A percentile compares a stretch with the other conserved stretches of the same genome.
Conservation (phyloP, 2,113 vertebrate genomes). For the Gobiocypris rarus region DNA sequence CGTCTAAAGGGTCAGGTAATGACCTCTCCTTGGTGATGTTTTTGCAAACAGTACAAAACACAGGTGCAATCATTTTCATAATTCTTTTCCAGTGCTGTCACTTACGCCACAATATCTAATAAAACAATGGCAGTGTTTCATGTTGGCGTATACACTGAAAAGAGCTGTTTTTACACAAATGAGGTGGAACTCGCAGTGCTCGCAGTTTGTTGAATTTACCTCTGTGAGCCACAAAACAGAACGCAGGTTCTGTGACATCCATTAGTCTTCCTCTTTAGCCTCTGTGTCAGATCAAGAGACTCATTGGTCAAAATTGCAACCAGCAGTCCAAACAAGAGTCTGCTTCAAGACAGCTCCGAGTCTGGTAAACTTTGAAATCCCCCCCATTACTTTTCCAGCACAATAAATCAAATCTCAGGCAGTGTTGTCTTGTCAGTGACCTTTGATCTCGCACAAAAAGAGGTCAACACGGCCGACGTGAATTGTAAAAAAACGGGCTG, state of each 20-base stretch:
- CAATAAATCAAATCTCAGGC: slow-evolving; percentile 92
- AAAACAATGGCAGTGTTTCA: neutral
- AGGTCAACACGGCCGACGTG: slow-evolving; percentile 80
- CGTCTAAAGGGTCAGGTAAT: slow-evolving; percentile 17
- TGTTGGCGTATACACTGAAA: neutral
- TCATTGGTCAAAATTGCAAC: slow-evolving; percentile 89
- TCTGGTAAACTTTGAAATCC: slow-evolving; percentile 92
- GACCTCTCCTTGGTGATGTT: slow-evolving; percentile 39
- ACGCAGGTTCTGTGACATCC: slow-evolving; percentile 20
- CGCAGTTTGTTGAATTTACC: neutral
- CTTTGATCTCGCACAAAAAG: slow-evolving; percentile 87
- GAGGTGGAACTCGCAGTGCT: neutral
- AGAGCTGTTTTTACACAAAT: neutral
- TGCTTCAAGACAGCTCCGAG: slow-evolving; percentile 82
- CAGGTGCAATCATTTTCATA: slow-evolving; percentile 20
- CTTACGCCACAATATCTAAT: neutral
- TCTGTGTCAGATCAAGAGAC: slow-evolving; percentile 83
- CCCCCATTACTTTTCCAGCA: slow-evolving; percentile 89
- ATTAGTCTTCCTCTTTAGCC: slow-evolving; percentile 70
- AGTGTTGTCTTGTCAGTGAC: slow-evolving; percentile 85
- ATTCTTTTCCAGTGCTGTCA: slow-evolving; percentile 15
- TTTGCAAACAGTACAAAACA: slow-evolving; percentile 43
- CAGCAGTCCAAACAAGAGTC: slow-evolving; percentile 88
- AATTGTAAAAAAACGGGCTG: slow-evolving; percentile 55
- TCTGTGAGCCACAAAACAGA: slow-evolving; percentile 30